These are phyloP conservation scores for Leptinotarsa texana DNA, from an alignment of 1,140 invertebrate species.

Conservation along the genomic window DNA sequence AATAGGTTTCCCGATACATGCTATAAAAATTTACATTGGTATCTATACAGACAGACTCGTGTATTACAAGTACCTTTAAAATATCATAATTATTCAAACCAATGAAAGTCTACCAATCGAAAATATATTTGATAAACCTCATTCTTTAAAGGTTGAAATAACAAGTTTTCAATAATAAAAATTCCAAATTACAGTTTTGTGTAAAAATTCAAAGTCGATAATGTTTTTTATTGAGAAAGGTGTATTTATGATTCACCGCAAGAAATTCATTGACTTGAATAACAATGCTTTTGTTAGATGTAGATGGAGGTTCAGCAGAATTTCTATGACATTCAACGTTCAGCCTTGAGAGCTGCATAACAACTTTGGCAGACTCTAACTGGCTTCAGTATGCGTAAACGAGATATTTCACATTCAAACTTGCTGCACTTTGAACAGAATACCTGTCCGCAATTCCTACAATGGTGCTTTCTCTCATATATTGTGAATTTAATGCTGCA, in stretches of 20 bases:
- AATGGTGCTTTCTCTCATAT: constrained; percentile 95
- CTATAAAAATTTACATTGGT: constrained; percentile 15
- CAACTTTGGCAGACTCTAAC: constrained; percentile 54
- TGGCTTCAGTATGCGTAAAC: constrained; percentile 72
- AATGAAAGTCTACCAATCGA: background rate
- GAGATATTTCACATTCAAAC: constrained; percentile 92
- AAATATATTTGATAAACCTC: too few relatives aligned
- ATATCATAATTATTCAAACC: background rate
- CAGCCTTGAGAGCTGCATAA: constrained; percentile 49
- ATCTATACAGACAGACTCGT: constrained; percentile 15
- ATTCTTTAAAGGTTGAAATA: too few relatives aligned
- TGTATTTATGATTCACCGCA: too few relatives aligned
- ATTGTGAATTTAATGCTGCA: constrained; percentile 90
- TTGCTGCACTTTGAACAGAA: constrained; percentile 96
- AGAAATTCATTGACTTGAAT: background rate
- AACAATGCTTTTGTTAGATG: background rate
- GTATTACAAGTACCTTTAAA: background rate
- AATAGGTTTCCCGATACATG: background rate
- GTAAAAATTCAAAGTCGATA: too few relatives aligned
- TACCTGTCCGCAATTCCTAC: constrained; percentile 93
- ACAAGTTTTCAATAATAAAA: too few relatives aligned
- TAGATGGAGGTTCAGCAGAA: too few relatives aligned
- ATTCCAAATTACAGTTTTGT: too few relatives aligned
- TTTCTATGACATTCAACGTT: constrained; percentile 31
- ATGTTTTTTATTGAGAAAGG: too few relatives aligned